Base-by-base conservation (phyloP, 2,113 vertebrate species). In the Agapornis roseicollis region DNA sequence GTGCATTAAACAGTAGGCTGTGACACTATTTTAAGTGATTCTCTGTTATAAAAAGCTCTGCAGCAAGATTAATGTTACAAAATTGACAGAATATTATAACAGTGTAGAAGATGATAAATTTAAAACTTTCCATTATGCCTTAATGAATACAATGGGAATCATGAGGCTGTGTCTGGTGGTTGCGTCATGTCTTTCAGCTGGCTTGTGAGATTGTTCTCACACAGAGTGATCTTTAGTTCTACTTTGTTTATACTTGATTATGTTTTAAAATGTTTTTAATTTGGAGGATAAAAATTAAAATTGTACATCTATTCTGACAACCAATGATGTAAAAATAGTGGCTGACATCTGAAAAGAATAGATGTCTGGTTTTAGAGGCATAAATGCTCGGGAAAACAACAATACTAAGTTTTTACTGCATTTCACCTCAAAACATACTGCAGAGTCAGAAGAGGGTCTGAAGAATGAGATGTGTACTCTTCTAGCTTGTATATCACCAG, bases 61-160 rank as follows among this genome's bases (percentile, higher is more conserved):
- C 92, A 94, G 89, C 50, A 94, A 93, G 91, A 97, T 96, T 97
- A 97, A 97, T 94, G 89, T 88, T 95, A 69, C 58, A 81, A 96
- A 97, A 97, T 97, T 97, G 97, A 92, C 96, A 97, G 92, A 95
- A 91, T 97, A 94, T 96, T 97, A 96, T 89, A 97, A 97, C 86
- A 86, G 71, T 70, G 64, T 91, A 52, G 85, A 95, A 94, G 91
- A 97, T 92, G 91, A 97, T 97, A 96, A 95, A 90, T 71, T 76
- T 93, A 65, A 85, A 97, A 85, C 63, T 96, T 94, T 77, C 93
- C 91, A 93, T 91, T 94, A 71, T 77, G 50, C 71, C 39, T 80
- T 92, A 86, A 93, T 94, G 85, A 85, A 95, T 76, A 93, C 60
- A 88, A 3, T 89, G 64, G 56, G 68, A 93, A 93, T 94, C 78